Conservation (phyloP, 2,888 invertebrate genomes). For the Polyommatus iphigenia region DNA sequence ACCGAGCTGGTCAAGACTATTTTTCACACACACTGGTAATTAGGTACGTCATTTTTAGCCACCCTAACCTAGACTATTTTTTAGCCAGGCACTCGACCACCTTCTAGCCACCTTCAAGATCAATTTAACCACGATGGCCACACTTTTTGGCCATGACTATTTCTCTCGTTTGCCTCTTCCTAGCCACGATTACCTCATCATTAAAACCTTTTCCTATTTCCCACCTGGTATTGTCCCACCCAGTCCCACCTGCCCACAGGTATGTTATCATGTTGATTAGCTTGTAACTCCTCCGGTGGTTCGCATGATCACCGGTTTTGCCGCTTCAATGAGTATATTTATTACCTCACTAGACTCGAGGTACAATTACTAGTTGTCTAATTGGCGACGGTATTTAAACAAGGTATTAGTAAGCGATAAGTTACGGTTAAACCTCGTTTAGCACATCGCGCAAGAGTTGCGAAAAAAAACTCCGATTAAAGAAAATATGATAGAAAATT, state of each 20-base stretch:
- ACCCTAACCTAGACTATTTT: too few relatives aligned
- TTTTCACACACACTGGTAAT: too few relatives aligned
- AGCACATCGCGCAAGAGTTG: background rate
- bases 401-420: constrained; percentile 17
- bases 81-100: too few relatives aligned
- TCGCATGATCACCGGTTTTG: constrained; percentile 16
- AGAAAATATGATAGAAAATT: too few relatives aligned
- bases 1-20: too few relatives aligned
- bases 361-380: constrained; percentile 2
- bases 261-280: constrained; percentile 1
- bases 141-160: too few relatives aligned
- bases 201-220: background rate
- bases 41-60: too few relatives aligned
- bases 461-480: too few relatives aligned
- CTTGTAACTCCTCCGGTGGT: constrained; percentile 27
- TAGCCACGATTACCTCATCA: too few relatives aligned
- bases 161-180: too few relatives aligned
- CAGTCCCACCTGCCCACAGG: background rate
- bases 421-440: background rate
- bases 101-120: too few relatives aligned
- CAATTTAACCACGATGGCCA: too few relatives aligned
- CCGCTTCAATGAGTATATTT: constrained; percentile 27
- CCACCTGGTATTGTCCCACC: background rate
- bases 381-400: constrained; percentile 22
- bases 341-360: background rate